Conservation (phyloP, 2,797 vertebrate genomes). For the Parambassis ranga region DNA sequence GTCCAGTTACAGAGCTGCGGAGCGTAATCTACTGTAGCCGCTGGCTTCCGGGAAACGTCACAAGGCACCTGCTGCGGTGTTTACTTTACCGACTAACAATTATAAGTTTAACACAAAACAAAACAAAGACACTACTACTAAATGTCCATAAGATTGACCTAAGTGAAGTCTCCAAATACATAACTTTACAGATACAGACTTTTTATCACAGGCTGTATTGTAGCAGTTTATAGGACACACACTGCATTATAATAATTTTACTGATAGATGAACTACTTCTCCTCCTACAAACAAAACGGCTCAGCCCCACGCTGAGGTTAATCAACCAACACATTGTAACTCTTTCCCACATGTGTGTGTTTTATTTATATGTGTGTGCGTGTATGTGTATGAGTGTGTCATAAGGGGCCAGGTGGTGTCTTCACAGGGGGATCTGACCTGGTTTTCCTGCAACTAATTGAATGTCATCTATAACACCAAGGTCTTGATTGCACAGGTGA, state of each 20-base stretch:
- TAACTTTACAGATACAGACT: no score
- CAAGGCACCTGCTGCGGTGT: no score
- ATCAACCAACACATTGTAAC: not conserved
- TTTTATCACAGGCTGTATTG: no score
- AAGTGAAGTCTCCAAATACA: no score
- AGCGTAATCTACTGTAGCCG: not conserved
- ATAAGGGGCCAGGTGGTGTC: conserved; percentile 30
- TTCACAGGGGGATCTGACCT: conserved; percentile 55
- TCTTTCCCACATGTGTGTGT: not conserved
- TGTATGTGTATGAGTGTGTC: not conserved
- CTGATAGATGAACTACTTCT: not conserved
- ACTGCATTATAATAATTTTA: no score
- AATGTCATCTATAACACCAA: conserved; percentile 43
- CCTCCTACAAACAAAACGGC: not conserved
- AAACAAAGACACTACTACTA: no score
- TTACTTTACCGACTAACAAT: no score
- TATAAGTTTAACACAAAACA: no score
- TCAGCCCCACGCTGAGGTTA: not conserved
- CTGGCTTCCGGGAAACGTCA: not conserved
- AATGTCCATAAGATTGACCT: no score
- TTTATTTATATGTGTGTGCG: not conserved
- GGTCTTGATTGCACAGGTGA: conserved; percentile 8
- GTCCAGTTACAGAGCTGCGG: conserved; percentile 5
- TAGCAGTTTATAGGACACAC: no score
- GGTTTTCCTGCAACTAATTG: conserved; percentile 52